Evolutionary conservation across 2,888 invertebrate species (phyloP).

Genomic region (Nowickia ferox): DNA sequence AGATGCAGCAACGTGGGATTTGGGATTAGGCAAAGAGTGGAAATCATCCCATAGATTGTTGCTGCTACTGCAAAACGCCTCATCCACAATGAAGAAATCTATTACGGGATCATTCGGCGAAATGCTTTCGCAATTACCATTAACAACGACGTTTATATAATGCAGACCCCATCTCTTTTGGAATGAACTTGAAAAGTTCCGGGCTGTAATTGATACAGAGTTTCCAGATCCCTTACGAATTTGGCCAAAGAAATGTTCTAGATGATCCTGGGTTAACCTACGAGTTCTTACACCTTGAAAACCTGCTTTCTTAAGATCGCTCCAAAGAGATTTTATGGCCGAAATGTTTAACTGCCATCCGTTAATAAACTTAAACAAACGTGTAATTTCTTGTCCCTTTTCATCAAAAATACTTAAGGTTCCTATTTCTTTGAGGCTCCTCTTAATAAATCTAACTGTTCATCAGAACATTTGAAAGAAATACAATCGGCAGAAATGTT

Average conservation of each 20-base stretch:
- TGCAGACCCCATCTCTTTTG: slow-evolving; percentile 41
- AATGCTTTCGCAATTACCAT: slow-evolving; percentile 36
- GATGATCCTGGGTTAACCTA: slow-evolving; percentile 1
- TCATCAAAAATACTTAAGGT: neutral
- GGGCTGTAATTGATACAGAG: slow-evolving; percentile 10
- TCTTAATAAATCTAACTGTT: slow-evolving; percentile 4
- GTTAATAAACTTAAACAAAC: neutral
- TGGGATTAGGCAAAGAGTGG: neutral
- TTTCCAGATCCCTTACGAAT: slow-evolving; percentile 30
- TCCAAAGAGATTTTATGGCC: neutral
- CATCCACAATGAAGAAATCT: slow-evolving; percentile 11
- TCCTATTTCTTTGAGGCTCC: neutral
- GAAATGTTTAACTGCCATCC: slow-evolving; percentile 13
- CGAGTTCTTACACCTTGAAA: slow-evolving; percentile 20
- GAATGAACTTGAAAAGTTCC: slow-evolving; percentile 40
- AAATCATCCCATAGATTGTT: neutral
- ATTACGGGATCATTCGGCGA: neutral
- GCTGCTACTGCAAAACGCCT: neutral
- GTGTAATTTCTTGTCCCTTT: neutral
- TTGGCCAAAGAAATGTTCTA: slow-evolving; percentile 44
- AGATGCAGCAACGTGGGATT: no score
- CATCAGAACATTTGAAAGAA: neutral
- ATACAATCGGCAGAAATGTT: no score
- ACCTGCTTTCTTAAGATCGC: neutral
- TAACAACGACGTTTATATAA: slow-evolving; percentile 36